Evolutionary conservation across 2,888 invertebrate genomes (phyloP).

Genomic region (Syrphus vitripennis): DNA sequence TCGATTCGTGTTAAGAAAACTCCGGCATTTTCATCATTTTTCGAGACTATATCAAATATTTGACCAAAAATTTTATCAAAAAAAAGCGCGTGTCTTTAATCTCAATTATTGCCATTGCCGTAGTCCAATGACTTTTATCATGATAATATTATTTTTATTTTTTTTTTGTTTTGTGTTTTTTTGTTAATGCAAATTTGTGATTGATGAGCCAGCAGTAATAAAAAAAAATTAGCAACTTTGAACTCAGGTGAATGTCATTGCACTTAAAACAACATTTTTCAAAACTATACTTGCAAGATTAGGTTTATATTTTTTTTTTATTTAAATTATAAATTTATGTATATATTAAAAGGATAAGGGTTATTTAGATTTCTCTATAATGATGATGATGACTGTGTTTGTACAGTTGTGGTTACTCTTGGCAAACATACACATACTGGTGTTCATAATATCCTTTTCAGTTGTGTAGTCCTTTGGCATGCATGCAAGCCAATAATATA

Average conservation of each 20-base stretch:
- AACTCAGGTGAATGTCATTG: not conserved
- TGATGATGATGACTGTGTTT: not conserved
- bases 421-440: not conserved
- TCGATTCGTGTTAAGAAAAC: not conserved
- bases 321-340: not conserved
- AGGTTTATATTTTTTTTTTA: not conserved
- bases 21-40: not conserved
- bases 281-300: slow-evolving; percentile 13
- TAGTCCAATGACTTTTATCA: not conserved
- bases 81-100: not conserved
- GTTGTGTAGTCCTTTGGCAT: not conserved
- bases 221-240: slow-evolving; percentile 2
- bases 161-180: not conserved
- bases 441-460: not conserved
- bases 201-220: not conserved
- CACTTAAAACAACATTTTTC: not conserved
- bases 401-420: not conserved
- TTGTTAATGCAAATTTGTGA: not conserved
- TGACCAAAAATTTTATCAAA: not conserved
- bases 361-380: not conserved
- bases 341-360: slow-evolving; percentile 20
- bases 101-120: not conserved
- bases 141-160: too few relatives aligned
- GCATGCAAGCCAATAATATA: slow-evolving; percentile 43
- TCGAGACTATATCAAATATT: not conserved